Conservation (phyloP, 2,888 invertebrate species). For the Cerceris rybyensis region DNA sequence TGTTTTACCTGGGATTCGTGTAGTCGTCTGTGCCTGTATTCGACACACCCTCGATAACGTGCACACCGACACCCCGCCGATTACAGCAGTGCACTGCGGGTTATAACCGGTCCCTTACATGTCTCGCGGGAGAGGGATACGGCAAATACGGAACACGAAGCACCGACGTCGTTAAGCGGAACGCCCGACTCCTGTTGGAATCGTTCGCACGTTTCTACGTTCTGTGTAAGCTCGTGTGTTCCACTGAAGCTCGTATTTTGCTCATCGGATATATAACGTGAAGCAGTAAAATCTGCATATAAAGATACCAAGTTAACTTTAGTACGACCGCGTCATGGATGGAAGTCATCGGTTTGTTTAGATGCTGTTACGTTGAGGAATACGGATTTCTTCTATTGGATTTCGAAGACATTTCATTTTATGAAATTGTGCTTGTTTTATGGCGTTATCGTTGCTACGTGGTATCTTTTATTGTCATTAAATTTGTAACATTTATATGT, state of each 20-base stretch:
- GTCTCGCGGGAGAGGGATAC: constrained; percentile 42
- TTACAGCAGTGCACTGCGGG: constrained; percentile 38
- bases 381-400: too few species aligned
- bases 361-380: too few species aligned
- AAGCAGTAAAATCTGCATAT: constrained; percentile 9
- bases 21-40: constrained; percentile 26
- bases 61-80: constrained; percentile 23
- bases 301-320: background rate
- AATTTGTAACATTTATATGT: too few species aligned
- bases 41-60: constrained; percentile 10
- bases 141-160: constrained; percentile 65
- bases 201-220: constrained; percentile 33
- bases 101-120: constrained; percentile 44
- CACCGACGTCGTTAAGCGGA: constrained; percentile 61
- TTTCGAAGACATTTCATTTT: too few species aligned
- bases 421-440: too few species aligned
- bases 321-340: background rate
- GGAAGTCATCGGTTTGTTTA: background rate
- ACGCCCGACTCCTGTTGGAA: constrained; percentile 49
- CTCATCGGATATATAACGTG: constrained; percentile 8
- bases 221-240: background rate
- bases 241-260: background rate
- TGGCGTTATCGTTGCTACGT: too few species aligned
- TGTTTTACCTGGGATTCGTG: constrained; percentile 52
- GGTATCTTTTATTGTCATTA: too few species aligned